Evolutionary conservation across 2,113 vertebrate genomes (phyloP).

Genomic region (Heloderma charlesbogerti): DNA sequence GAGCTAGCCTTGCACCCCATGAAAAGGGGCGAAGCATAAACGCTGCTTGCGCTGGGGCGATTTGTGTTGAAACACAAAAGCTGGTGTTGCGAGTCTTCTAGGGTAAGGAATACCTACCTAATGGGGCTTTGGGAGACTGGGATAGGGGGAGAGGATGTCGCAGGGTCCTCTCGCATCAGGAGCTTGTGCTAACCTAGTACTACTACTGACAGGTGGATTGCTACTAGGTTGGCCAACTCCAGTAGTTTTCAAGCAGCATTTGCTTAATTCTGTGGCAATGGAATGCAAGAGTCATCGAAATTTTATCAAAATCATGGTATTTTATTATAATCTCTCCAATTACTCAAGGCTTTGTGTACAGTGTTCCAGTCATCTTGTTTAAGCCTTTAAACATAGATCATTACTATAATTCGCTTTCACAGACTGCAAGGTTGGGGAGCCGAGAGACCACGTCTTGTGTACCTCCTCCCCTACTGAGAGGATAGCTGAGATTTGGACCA

Average conservation of each 20-base stretch:
- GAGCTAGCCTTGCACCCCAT: neutral
- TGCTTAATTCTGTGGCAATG: neutral
- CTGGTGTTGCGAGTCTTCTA: neutral
- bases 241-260: neutral
- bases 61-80: neutral
- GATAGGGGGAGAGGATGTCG: neutral
- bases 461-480: too few relatives aligned
- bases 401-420: neutral
- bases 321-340: neutral
- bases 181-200: neutral
- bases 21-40: conserved; percentile 16
- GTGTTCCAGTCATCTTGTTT: neutral
- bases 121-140: neutral
- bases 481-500: neutral
- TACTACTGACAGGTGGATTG: neutral
- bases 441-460: neutral
- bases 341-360: neutral
- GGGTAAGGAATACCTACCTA: neutral
- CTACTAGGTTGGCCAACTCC: too few relatives aligned
- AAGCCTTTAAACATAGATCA: neutral
- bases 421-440: neutral
- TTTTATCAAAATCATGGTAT: neutral
- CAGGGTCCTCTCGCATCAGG: neutral
- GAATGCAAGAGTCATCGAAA: neutral
- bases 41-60: neutral